Evolutionary conservation across 2,888 invertebrate species (phyloP).

Genomic region (Eledona agricola): DNA sequence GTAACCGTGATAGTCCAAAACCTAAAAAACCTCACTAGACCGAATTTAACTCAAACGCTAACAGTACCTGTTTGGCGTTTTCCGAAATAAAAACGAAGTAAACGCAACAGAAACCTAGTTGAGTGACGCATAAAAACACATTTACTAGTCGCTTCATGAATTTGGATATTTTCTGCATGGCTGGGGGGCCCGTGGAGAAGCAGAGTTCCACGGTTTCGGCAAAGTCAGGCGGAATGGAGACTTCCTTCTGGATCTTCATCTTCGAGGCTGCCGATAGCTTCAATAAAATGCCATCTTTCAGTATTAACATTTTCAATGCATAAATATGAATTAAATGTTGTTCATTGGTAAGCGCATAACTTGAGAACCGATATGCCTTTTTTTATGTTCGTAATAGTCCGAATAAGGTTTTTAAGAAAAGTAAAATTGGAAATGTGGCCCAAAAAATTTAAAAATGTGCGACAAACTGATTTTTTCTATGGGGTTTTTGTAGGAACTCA

Average conservation of each 20-base stretch:
- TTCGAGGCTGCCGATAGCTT: constrained; percentile 77
- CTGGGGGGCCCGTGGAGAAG: constrained; percentile 78
- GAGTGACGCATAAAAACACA: constrained; percentile 91
- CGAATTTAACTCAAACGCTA: too few species aligned
- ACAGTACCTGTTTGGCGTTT: constrained; percentile 79
- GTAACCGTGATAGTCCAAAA: constrained; percentile 71
- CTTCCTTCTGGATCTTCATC: constrained; percentile 69
- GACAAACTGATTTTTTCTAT: too few species aligned
- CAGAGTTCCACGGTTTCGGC: constrained; percentile 85
- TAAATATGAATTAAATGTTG: too few species aligned
- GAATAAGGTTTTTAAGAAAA: too few species aligned
- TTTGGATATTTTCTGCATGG: constrained; percentile 69
- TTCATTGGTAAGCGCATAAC: too few species aligned
- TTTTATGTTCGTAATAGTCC: too few species aligned
- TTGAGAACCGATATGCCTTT: too few species aligned
- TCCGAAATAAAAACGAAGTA: constrained; percentile 95
- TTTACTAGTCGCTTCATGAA: constrained; percentile 79
- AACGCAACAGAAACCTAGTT: constrained; percentile 97
- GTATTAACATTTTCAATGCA: too few species aligned
- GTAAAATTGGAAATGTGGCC: too few species aligned
- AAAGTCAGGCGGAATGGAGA: constrained; percentile 72
- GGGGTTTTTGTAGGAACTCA: too few species aligned
- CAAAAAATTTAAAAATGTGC: too few species aligned
- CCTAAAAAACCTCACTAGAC: too few species aligned
- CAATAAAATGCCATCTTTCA: constrained; percentile 43